Percentiles rank a stretch among this genome's conserved stretches.
Evolutionary conservation across 2,113 vertebrate species (phyloP).

Genomic region (Gallinago paraguaiae): DNA sequence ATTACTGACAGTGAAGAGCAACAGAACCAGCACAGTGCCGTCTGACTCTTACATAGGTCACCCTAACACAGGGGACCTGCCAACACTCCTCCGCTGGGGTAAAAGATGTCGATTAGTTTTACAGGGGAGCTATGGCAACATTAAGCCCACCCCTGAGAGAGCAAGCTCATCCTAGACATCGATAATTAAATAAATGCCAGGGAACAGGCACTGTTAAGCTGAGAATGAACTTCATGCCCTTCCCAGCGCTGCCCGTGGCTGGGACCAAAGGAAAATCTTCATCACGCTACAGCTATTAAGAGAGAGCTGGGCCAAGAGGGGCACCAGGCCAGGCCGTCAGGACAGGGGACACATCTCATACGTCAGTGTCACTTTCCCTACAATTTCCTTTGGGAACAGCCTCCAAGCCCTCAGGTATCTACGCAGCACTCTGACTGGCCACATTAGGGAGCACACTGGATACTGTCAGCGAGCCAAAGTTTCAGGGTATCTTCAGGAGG

Average conservation of each 20-base stretch:
- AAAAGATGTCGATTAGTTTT: accelerated
- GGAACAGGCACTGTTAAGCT: background rate
- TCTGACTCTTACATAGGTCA: background rate
- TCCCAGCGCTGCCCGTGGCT: background rate
- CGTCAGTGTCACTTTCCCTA: background rate
- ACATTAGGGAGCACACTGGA: accelerated
- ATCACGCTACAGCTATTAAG: accelerated
- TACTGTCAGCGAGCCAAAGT: background rate
- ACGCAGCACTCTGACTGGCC: background rate
- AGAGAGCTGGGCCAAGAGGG: background rate
- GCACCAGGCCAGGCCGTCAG: background rate
- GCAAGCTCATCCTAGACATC: too few species aligned
- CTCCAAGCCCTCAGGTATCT: background rate
- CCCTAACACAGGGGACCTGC: accelerated
- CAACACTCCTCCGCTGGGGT: background rate
- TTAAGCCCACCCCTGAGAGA: background rate
- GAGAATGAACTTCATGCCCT: background rate
- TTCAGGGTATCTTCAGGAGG: background rate
- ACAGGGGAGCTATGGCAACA: background rate
- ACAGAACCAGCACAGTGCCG: background rate
- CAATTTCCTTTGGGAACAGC: background rate
- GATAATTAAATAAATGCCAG: background rate
- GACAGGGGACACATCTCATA: accelerated
- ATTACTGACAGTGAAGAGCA: background rate
- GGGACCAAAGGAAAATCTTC: background rate